Base-by-base conservation (phyloP, 1,140 invertebrate genomes). In the Meloidogyne floridensis region DNA sequence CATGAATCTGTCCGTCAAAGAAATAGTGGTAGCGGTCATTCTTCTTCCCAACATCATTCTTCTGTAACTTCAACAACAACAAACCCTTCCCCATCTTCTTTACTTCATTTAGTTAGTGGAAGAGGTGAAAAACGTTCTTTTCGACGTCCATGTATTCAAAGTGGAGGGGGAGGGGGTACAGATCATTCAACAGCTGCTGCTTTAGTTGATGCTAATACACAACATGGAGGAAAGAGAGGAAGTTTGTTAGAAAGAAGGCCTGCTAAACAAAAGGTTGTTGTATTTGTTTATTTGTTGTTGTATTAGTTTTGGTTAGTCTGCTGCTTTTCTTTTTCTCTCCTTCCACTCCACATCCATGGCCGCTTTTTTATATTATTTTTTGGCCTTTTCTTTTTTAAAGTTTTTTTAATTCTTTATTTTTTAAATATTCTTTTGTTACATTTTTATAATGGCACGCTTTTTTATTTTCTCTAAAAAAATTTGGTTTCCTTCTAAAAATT, bases 111-210 rank as follows among this genome's bases (percentile, higher is more conserved):
- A 18, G 80, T 81, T 32, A 65, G 81, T 53, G 70, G 81, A 53
- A 32, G 18, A 20, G 51, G n/a, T 13, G 88, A 88, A 18, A 90
- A 88, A 80, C 88, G 89, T 54, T 89, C 85, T 11, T 88, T 88
- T 75, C 85, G 89, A 72, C 85, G 85, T 53, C 82, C 82, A 42
- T 84, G 83, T 43, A 65, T 73, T 43, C 81, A 74, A 71, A 75
- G 42, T 51, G 59, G 18, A 51, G 32, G 32, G 2, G 32, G 32
- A 32, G 32, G 32, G 0, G 32, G 32, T 1, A 90, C 42, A 83
- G 89, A 75, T 84, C 82, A 32, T 83, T 90, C 69, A 69, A 79
- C 77, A 51, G 76, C 84, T 18, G 81, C 87, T 15, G 87, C 87
- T 47, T 76, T 88, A 32, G 71, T 88, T 13, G 87, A 88, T 75